These are phyloP conservation scores for Scylla paramamosain DNA, from an alignment of 1,140 invertebrate genomes.

Conservation along the genomic window DNA sequence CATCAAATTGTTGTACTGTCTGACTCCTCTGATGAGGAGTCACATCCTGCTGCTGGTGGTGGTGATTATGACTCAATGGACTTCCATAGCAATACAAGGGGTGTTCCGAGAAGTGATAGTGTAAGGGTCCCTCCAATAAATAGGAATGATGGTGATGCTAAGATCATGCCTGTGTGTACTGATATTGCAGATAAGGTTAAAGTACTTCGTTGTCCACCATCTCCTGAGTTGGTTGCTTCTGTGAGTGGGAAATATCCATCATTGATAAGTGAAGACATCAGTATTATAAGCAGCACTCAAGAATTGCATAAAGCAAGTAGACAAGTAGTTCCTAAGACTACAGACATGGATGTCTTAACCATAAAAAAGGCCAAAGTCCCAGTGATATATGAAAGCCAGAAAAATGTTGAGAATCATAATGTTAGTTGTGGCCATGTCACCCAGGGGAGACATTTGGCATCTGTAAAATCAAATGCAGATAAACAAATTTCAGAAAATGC, in stretches of 20 bases:
- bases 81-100: not conserved
- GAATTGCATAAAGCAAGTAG: not conserved
- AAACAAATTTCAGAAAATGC: constrained; percentile 36
- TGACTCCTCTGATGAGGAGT: constrained; percentile 53
- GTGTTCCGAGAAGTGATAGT: not conserved
- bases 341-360: not conserved
- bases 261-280: constrained; percentile 71
- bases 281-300: constrained; percentile 36
- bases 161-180: not conserved
- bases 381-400: not conserved
- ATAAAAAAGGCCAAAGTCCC: not conserved
- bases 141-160: not conserved
- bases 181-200: not conserved
- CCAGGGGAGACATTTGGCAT: not conserved
- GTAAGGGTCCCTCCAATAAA: not conserved
- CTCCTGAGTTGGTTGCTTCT: not conserved
- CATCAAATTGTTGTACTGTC: constrained; percentile 11
- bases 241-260: not conserved
- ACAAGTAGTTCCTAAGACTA: not conserved
- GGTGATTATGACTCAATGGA: not conserved
- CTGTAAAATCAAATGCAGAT: not conserved
- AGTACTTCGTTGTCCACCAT: not conserved
- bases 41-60: not conserved
- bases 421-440: not conserved
- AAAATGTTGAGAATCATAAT: not conserved